Evolutionary conservation across 2,797 vertebrate genomes (phyloP).

Genomic region (Semotilus atromaculatus): DNA sequence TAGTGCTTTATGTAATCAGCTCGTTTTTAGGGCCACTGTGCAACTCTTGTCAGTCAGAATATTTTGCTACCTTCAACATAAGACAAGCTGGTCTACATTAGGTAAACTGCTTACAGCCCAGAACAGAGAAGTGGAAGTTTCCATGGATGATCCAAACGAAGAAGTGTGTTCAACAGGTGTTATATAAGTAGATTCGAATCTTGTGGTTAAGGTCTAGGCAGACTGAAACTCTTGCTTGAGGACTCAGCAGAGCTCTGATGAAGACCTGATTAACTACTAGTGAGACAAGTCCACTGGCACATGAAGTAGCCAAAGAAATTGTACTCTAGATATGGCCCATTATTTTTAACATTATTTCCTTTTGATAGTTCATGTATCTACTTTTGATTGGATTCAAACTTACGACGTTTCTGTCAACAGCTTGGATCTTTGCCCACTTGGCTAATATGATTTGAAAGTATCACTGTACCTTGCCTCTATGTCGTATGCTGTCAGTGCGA

Average conservation of each 20-base stretch:
- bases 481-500: constrained; percentile 73
- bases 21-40: constrained; percentile 42
- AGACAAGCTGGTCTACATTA: neutral
- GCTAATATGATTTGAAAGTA: neutral
- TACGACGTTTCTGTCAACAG: neutral
- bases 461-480: constrained; percentile 72
- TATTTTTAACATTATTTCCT: neutral
- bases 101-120: neutral
- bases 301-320: neutral
- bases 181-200: constrained; percentile 7
- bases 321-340: neutral
- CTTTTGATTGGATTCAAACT: neutral
- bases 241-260: neutral
- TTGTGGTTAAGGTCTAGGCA: constrained; percentile 6
- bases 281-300: neutral
- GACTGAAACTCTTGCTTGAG: constrained; percentile 5
- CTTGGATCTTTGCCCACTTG: neutral
- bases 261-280: constrained; percentile 1
- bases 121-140: constrained; percentile 9
- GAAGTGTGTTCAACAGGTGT: neutral
- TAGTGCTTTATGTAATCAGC: constrained; percentile 57
- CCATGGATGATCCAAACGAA: constrained; percentile 5
- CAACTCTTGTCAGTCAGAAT: neutral
- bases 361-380: neutral
- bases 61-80: constrained; percentile 3